A percentile compares a stretch with the other conserved stretches of the same genome.
Evolutionary conservation across 2,888 invertebrate genomes (phyloP).

Genomic region (Netelia inedita): DNA sequence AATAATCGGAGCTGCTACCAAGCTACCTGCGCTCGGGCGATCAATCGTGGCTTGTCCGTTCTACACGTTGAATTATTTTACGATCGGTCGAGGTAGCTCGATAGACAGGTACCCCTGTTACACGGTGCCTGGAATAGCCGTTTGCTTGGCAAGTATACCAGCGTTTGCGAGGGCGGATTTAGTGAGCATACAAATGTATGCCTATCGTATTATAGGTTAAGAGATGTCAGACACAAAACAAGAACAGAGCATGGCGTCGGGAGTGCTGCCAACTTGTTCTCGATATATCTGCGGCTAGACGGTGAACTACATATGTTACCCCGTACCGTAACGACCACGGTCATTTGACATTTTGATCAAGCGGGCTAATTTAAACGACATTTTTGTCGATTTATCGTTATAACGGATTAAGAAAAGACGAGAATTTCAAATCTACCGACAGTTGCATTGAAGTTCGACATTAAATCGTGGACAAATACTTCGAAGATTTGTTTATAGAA

Average conservation of each 20-base stretch:
- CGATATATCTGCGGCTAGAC: conserved; percentile 24
- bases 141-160: conserved; percentile 26
- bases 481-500: no score
- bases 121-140: conserved; percentile 6
- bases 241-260: conserved; percentile 30
- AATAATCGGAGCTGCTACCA: no score
- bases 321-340: neutral
- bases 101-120: conserved; percentile 47
- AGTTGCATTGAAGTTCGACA: no score
- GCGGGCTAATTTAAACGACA: no score
- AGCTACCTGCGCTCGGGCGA: no score
- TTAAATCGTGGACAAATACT: no score
- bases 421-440: no score
- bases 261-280: conserved; percentile 16
- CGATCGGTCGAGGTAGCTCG: neutral
- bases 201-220: neutral
- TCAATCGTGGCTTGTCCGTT: no score
- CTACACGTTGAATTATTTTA: no score
- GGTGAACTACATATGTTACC: conserved; percentile 28
- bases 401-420: no score
- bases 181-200: conserved; percentile 5
- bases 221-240: conserved; percentile 32
- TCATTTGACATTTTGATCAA: no score
- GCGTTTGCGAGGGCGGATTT: conserved; percentile 35
- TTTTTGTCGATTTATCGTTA: no score